phyloP scores from a whole-genome alignment of 2,113 vertebrate genomes.

The Lipophrys pholis region DNA sequence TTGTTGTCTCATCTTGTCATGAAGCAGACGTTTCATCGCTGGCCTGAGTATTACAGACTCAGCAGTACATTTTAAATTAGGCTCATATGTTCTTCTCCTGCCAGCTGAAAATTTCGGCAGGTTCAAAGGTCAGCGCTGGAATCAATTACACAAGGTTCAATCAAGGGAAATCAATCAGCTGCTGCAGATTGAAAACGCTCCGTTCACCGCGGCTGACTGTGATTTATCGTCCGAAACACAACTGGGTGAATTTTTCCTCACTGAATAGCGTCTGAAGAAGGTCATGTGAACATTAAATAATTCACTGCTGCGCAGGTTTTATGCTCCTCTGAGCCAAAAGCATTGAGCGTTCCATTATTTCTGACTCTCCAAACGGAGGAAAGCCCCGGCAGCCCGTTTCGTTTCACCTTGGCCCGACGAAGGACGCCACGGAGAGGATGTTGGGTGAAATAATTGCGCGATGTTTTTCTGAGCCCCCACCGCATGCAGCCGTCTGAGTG shows the following conservation, averaged over 20 bases:
- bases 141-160: conserved; percentile 19
- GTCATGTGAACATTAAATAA: background rate
- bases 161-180: conserved; percentile 40
- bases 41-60: no score
- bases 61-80: no score
- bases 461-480: conserved; percentile 39
- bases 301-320: background rate
- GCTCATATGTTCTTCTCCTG: background rate
- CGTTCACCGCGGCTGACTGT: background rate
- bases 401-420: conserved; percentile 53
- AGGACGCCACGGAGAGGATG: conserved; percentile 49
- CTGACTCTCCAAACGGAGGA: conserved; percentile 16
- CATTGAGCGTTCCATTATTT: background rate
- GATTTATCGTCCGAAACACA: background rate
- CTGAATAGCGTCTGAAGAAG: background rate
- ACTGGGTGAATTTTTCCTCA: background rate
- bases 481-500: conserved; percentile 22
- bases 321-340: background rate
- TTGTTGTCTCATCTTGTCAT: no score
- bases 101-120: conserved; percentile 21
- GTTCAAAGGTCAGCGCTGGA: conserved; percentile 40
- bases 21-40: no score
- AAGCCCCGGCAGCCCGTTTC: conserved; percentile 7
- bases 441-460: conserved; percentile 35
- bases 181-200: conserved; percentile 6